Evolutionary conservation across 2,113 vertebrate genomes (phyloP).

Genomic region (Solenodon paradoxus): DNA sequence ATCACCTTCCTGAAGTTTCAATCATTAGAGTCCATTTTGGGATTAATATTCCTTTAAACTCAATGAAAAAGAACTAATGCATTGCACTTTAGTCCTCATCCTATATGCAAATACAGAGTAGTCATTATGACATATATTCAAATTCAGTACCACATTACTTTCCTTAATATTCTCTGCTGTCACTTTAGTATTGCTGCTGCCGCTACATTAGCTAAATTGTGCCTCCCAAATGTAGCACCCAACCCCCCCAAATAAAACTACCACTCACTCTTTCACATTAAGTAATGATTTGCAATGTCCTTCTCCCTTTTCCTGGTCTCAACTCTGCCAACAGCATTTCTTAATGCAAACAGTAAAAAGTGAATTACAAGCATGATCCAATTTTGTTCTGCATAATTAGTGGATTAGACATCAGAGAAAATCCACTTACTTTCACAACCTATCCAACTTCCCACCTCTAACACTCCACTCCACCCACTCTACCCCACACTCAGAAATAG

Average conservation of each 20-base stretch:
- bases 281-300: slow-evolving; percentile 35
- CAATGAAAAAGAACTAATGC: not conserved
- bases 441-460: slow-evolving; percentile 1
- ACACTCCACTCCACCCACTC: not conserved
- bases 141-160: not conserved
- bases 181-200: not conserved
- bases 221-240: not conserved
- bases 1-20: slow-evolving; percentile 4
- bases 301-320: slow-evolving; percentile 11
- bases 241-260: not conserved
- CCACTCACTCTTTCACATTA: slow-evolving; percentile 10
- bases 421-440: slow-evolving; percentile 60
- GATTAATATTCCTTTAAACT: not conserved
- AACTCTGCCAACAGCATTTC: slow-evolving; percentile 42
- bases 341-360: slow-evolving; percentile 53
- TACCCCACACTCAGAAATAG: slow-evolving; percentile 1
- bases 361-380: slow-evolving; percentile 43
- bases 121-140: not conserved
- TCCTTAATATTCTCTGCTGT: not conserved
- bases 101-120: not conserved
- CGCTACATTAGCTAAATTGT: slow-evolving; percentile 13
- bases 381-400: slow-evolving; percentile 55
- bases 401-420: slow-evolving; percentile 59
- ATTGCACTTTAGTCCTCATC: not conserved
- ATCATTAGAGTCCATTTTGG: not conserved